phyloP scores from a whole-genome alignment of 2,888 invertebrate species.

The Harmothoe impar region DNA sequence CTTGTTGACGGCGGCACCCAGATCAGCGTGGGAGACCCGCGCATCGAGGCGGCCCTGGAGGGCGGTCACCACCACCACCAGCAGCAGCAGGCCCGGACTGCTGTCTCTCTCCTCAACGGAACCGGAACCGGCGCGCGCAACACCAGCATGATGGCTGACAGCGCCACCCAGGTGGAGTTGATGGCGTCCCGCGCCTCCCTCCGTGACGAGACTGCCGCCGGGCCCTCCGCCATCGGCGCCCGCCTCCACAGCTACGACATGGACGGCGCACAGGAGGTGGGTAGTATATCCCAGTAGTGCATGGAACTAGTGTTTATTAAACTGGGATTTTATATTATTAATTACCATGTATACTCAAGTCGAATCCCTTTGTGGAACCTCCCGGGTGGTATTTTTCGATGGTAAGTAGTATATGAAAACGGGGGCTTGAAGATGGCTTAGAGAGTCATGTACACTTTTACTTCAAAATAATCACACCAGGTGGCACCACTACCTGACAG shows the following conservation, averaged over 20 bases:
- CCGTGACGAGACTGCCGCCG: background rate
- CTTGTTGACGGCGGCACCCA: background rate
- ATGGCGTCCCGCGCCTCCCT: slow-evolving; percentile 27
- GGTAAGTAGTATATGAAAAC: too few species aligned
- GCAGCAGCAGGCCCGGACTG: background rate
- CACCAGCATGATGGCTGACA: slow-evolving; percentile 31
- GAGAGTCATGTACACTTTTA: too few species aligned
- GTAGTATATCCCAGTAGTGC: background rate
- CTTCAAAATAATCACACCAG: too few species aligned
- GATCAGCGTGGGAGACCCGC: background rate
- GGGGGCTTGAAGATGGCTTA: too few species aligned
- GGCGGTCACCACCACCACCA: background rate
- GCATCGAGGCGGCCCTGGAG: slow-evolving; percentile 43
- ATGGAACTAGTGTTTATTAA: too few species aligned
- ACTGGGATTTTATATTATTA: too few species aligned
- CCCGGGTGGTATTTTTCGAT: too few species aligned
- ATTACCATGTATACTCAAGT: too few species aligned
- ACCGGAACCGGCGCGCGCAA: background rate
- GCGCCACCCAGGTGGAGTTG: slow-evolving; percentile 52
- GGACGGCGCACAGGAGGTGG: slow-evolving; percentile 45
- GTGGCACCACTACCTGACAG: too few species aligned
- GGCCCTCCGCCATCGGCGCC: slow-evolving; percentile 48
- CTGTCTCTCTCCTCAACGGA: slow-evolving; percentile 8
- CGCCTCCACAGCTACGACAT: slow-evolving; percentile 31
- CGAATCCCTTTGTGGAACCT: too few species aligned